Percentiles rank a stretch among this genome's conserved stretches.
These are phyloP conservation scores for Paralvinella palmiformis DNA, from an alignment of 1,140 invertebrate genomes.

Conservation along the genomic window DNA sequence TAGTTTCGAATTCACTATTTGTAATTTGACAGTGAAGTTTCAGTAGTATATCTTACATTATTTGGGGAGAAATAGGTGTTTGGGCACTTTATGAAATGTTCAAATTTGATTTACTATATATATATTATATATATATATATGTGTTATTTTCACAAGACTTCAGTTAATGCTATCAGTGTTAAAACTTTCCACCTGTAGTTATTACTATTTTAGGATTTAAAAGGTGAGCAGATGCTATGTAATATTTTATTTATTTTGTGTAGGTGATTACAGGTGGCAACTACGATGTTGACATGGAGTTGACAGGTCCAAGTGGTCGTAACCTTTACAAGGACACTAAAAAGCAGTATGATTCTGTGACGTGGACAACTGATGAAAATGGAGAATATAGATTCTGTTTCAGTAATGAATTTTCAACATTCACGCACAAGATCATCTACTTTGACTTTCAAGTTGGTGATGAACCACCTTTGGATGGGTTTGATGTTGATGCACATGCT, in stretches of 20 bases:
- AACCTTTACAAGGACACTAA: conserved; percentile 88
- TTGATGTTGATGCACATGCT: conserved; percentile 78
- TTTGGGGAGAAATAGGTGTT: too few relatives aligned
- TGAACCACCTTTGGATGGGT: conserved; percentile 65
- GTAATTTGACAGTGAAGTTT: too few relatives aligned
- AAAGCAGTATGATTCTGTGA: conserved; percentile 88
- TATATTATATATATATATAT: not conserved
- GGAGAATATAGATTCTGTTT: conserved; percentile 88
- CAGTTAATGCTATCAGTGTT: not conserved
- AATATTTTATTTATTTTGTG: conserved; percentile 7
- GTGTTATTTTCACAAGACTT: not conserved
- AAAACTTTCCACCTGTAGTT: not conserved
- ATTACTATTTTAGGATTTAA: not conserved
- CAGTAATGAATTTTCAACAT: conserved; percentile 99
- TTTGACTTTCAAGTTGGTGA: conserved; percentile 97
- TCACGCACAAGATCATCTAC: conserved; percentile 99
- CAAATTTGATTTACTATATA: not conserved
- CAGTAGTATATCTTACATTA: too few relatives aligned
- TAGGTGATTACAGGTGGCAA: conserved; percentile 98
- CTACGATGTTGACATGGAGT: conserved; percentile 93
- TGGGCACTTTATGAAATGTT: too few relatives aligned
- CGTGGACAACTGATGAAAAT: conserved; percentile 68
- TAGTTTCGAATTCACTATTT: too few relatives aligned
- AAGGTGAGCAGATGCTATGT: not conserved
- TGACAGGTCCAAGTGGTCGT: conserved; percentile 82